phyloP scores from a whole-genome alignment of 2,113 vertebrate genomes.

The Chaetodon auriga region DNA sequence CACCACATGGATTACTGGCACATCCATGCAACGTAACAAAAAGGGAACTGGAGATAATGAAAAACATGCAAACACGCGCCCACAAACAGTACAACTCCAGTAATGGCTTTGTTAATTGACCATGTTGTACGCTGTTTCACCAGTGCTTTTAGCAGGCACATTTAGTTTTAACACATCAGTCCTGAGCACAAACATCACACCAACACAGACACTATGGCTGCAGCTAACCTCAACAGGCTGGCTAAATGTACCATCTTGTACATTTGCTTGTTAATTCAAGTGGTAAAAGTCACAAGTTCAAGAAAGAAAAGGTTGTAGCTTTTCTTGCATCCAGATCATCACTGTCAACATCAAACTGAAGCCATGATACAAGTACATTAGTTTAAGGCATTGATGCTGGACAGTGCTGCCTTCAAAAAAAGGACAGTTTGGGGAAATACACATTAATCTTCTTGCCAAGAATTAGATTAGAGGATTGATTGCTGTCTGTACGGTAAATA shows the following conservation, averaged over 20 bases:
- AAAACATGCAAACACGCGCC: constrained; percentile 64
- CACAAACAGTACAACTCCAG: constrained; percentile 68
- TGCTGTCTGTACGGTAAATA: background rate
- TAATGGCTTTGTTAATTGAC: constrained; percentile 45
- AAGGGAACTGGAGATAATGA: constrained; percentile 42
- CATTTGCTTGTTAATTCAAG: constrained; percentile 61
- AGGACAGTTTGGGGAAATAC: background rate
- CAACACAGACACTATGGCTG: constrained; percentile 84
- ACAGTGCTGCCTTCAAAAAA: constrained; percentile 14
- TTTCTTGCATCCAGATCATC: constrained; percentile 10
- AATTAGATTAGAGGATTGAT: constrained; percentile 4
- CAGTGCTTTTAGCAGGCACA: constrained; percentile 87
- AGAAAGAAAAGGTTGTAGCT: constrained; percentile 84
- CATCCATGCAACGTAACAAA: constrained; percentile 86
- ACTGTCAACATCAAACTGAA: background rate
- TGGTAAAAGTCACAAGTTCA: constrained; percentile 76
- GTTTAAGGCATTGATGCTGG: constrained; percentile 20
- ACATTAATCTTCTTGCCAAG: background rate
- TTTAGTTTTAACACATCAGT: constrained; percentile 44
- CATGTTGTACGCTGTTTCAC: constrained; percentile 78
- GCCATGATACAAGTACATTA: background rate
- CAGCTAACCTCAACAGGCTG: constrained; percentile 82
- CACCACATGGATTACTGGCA: constrained; percentile 13
- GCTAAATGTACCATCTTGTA: constrained; percentile 79
- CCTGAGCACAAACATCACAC: constrained; percentile 73